A percentile compares a stretch with the other conserved stretches of the same genome.
These are phyloP conservation scores for Cyrtorhinus lividipennis DNA, from an alignment of 1,140 invertebrate species.

Conservation along the genomic window DNA sequence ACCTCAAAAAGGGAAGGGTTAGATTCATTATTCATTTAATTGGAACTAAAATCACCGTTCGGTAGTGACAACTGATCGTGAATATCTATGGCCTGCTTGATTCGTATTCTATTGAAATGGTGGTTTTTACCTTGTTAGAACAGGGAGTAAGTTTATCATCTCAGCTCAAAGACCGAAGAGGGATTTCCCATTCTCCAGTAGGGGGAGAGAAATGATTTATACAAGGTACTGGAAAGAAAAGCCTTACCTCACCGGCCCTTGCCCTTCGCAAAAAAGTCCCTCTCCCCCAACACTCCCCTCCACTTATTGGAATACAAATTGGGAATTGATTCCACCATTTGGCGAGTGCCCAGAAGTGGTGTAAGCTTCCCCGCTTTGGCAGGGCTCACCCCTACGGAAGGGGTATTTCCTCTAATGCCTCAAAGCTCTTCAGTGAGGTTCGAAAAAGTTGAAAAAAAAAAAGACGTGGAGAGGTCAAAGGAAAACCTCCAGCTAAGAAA, in stretches of 20 bases:
- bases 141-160: background rate
- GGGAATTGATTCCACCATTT: conserved; percentile 22
- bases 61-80: too few relatives aligned
- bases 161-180: background rate
- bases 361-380: background rate
- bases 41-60: too few relatives aligned
- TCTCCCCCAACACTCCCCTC: background rate
- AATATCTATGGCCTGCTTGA: too few relatives aligned
- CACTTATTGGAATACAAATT: conserved; percentile 23
- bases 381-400: background rate
- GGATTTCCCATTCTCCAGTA: background rate
- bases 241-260: background rate
- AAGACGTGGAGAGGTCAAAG: too few relatives aligned
- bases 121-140: too few relatives aligned
- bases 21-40: too few relatives aligned
- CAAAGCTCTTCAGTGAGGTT: too few relatives aligned
- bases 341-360: conserved; percentile 12
- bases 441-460: too few relatives aligned
- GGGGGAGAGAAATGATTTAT: conserved; percentile 11
- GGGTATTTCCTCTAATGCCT: too few relatives aligned
- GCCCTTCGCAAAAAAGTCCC: background rate
- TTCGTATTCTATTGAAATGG: too few relatives aligned
- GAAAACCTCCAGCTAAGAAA: too few relatives aligned
- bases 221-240: conserved; percentile 8
- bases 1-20: too few relatives aligned